Evolutionary conservation across 2,888 invertebrate genomes (phyloP).

Genomic region (Nymphalis urticae): DNA sequence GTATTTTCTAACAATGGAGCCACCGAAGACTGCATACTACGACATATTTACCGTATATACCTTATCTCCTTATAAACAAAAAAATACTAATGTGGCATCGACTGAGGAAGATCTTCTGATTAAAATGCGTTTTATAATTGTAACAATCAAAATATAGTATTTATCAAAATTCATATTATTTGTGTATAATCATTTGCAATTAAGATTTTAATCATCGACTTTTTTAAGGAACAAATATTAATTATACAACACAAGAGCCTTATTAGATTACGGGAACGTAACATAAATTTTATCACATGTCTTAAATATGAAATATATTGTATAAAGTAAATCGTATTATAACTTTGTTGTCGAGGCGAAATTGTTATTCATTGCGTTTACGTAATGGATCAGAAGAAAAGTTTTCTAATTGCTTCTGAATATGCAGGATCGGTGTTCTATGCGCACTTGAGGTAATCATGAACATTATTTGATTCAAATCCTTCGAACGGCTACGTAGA

Average conservation of each 20-base stretch:
- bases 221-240: background rate
- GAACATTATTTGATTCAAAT: background rate
- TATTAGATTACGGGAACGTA: background rate
- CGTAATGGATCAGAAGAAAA: constrained; percentile 43
- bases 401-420: constrained; percentile 41
- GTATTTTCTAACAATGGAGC: too few species aligned
- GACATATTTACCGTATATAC: too few species aligned
- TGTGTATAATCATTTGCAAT: too few species aligned
- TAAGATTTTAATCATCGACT: background rate
- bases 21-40: too few species aligned
- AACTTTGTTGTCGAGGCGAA: constrained; percentile 42
- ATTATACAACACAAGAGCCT: background rate
- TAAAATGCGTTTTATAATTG: too few species aligned
- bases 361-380: constrained; percentile 44
- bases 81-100: too few species aligned
- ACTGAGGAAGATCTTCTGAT: too few species aligned
- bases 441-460: constrained; percentile 29
- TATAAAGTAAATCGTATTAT: constrained; percentile 39
- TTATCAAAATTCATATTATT: too few species aligned
- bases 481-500: too few species aligned
- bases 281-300: constrained; percentile 5
- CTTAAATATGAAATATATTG: constrained; percentile 21
- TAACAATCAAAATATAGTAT: too few species aligned
- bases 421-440: constrained; percentile 25
- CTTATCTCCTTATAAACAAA: too few species aligned